Evolutionary conservation across 2,797 vertebrate genomes (phyloP), one percentile per base, ranked within the genome.

Genomic region (Ciconia nigra): DNA sequence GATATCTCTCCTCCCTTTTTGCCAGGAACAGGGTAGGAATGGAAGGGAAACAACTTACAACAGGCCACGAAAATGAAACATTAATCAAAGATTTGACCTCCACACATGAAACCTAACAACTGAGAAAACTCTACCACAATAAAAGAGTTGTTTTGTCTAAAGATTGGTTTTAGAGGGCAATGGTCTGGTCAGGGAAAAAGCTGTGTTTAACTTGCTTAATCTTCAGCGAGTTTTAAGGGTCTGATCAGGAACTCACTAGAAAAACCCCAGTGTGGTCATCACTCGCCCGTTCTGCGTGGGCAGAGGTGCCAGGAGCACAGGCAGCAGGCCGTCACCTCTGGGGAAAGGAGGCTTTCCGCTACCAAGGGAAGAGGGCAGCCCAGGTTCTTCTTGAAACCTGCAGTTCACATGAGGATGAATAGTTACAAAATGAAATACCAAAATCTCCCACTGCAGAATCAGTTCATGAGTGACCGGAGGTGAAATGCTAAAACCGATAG

Each of bases 1-100:
- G 42, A 15, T 67, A 47, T 25, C 54, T 88, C 58, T 93, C 35
- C 77, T 92, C 92, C 72, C 57, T 87, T 84, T 94, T 71, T 91
- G 81, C 54, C 59, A 63, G 44, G 61, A 67, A 73, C 51, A 74
- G 0, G 0, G 29, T 46, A 82, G 76, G 80, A 94, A 79, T 47
- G 16, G 41, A 91, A 82, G 33, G 15, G 58, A 51, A 90, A 71
- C 44, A 47, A 37, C 72, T 78, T 46, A 35, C 4, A 62, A 47
- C 52, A 46, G 47, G n/a, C 39, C 47, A n/a, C 0, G 0, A 47
- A 87, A 93, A 83, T 0, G 4, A 85, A 93, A 83, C 24, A 28
- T 52, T 71, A 93, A 84, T 51, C 20, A n/a, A 79, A 82, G 44
- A 80, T 46, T 20, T 37, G n/a, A 80, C 66, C 44, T 80, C 28